Evolutionary conservation across 1,140 invertebrate species (phyloP).

Genomic region (Lineus longissimus): DNA sequence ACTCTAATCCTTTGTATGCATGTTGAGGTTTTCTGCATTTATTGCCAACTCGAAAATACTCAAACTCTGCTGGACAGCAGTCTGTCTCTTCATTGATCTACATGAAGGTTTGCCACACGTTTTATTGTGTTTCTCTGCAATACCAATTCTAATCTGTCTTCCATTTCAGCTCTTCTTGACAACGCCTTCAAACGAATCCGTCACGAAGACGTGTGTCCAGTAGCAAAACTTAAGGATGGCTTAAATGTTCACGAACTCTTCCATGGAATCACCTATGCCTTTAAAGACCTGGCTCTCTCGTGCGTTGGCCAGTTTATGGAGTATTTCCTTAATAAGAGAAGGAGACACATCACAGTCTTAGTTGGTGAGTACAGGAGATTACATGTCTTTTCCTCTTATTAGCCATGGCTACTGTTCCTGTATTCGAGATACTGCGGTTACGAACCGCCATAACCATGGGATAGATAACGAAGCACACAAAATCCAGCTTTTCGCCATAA

Average conservation of each 20-base stretch:
- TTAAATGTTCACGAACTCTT: conserved; percentile 55
- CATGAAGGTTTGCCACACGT: neutral
- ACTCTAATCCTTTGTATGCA: neutral
- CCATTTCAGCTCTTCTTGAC: conserved; percentile 40
- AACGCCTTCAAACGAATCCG: conserved; percentile 39
- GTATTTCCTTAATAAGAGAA: conserved; percentile 50
- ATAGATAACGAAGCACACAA: no score
- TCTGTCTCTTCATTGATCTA: neutral
- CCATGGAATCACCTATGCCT: conserved; percentile 56
- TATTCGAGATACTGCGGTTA: neutral
- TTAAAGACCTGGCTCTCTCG: conserved; percentile 57
- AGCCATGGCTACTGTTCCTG: neutral
- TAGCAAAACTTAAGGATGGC: conserved; percentile 36
- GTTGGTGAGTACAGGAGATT: conserved; percentile 45
- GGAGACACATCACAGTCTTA: conserved; percentile 45
- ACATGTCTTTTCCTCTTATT: neutral
- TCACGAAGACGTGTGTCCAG: conserved; percentile 39
- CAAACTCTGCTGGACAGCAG: neutral
- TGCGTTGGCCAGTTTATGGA: conserved; percentile 53
- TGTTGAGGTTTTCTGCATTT: neutral
- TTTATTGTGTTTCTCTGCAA: neutral
- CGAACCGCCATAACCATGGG: no score
- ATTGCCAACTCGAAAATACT: neutral
- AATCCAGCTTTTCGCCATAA: no score
- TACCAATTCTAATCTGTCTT: neutral